Base-by-base conservation (phyloP, 2,888 invertebrate genomes). In the Empis stercorea region DNA sequence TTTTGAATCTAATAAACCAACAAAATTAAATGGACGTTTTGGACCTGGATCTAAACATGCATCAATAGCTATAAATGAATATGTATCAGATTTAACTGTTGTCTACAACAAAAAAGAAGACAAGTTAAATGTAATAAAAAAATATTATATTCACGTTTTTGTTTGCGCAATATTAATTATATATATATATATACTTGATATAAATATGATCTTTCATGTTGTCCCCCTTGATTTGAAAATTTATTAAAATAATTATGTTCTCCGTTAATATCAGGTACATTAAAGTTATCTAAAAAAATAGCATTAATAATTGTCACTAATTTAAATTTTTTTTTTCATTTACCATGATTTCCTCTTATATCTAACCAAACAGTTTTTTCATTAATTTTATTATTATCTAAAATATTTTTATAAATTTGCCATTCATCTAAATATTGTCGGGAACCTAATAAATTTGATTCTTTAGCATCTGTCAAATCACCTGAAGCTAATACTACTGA, bases 391-490 rank as follows among this genome's bases (percentile, higher is more conserved):
- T 79, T 77, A 54, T 82, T 79, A 43, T 76, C 71, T 30, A 92
- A 71, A 51, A 84, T 74, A 58, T 79, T 73, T 55, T 77, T 73
- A 63, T 93, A 94, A 56, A 78, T 75, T 52, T 79, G 65, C 93
- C 93, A 94, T 71, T 94, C 93, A 52, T 79, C 78, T 56, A 80
- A 71, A 55, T 79, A 80, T 70, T 93, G 92, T 37, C 76, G 75
- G 14, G 92, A 91, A 11, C 88, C 88, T 60, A 87, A 76, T 55
- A 79, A 77, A 65, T 88, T 83, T 56, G 72, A 72, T 13, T 80
- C 79, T 69, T 87, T 89, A 5, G 89, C 89, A 76, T 93, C 92
- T 13, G 91, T 91, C 48, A 93, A 70, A 66, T 93, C 93, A 37
- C 92, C 92, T 48, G 88, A 84, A 4, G 87, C 88, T 49, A 92